Evolutionary conservation across 2,113 vertebrate genomes (phyloP), one percentile per base, ranked within the genome.

Genomic region (Hassar affinis): DNA sequence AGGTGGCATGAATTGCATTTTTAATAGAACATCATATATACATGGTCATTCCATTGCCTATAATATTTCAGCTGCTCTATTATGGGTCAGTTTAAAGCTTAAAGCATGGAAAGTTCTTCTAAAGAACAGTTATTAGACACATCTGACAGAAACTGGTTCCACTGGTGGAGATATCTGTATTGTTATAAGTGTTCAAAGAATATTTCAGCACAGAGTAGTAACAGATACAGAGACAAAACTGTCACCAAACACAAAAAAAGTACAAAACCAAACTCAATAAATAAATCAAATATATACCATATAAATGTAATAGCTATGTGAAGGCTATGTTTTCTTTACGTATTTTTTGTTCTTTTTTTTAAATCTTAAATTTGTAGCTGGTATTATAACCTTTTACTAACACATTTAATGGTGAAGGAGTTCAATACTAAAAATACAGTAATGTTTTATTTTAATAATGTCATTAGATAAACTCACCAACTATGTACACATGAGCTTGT

Each of bases 241-340:
- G 85, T 93, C 92, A 93, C 91, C 74, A 89, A 94, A 93, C 92
- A 90, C 91, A 94, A 93, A 83, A 42, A 91, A 92, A 92, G 91
- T 93, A 94, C 90, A 94, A 94, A 93, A 94, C 88, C 27, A 86
- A 89, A 94, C 91, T 95, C 92, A 94, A 94, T 95, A 95, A 95
- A 95, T 95, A 95, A 95, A 94, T 94, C 94, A 94, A 94, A 93
- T 94, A 94, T 93, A 94, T 93, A 94, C 92, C 93, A 93, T 93
- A 94, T 93, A 93, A 95, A 94, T 94, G 92, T 93, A 93, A 92
- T 90, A 93, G 89, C 92, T 94, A 94, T 92, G 93, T 92, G 89
- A 88, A 88, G 93, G 90, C 93, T 94, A 95, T 93, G 91, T 90
- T 91, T 93, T 92, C 91, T 91, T 88, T 87, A 90, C 89, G 66